phyloP scores from a whole-genome alignment of 2,797 vertebrate genomes.

The Muscicapa striata region DNA sequence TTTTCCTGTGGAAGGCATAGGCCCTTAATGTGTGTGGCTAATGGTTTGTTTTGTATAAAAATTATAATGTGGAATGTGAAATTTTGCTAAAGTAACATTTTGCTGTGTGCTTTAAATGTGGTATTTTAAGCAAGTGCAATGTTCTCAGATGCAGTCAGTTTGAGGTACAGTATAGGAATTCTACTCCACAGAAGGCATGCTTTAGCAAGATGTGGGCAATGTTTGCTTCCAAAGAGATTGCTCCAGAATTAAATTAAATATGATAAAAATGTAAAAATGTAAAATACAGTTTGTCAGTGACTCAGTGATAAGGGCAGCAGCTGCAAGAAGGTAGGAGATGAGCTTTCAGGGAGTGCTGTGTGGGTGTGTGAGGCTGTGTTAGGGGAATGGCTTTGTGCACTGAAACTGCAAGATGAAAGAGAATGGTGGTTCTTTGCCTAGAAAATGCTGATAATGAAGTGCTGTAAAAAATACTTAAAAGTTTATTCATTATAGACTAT shows the following conservation, averaged over 20 bases:
- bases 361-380: background rate
- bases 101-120: background rate
- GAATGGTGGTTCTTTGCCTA: background rate
- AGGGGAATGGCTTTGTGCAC: background rate
- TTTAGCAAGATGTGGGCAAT: conserved; percentile 6
- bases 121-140: background rate
- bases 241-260: conserved; percentile 28
- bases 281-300: background rate
- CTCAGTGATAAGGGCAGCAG: background rate
- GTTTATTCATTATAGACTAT: background rate
- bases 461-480: background rate
- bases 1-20: background rate
- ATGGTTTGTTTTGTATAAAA: background rate
- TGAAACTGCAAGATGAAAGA: background rate
- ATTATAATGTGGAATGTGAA: background rate
- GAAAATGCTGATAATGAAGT: background rate
- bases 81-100: background rate
- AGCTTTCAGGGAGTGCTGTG: background rate
- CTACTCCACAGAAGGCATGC: background rate
- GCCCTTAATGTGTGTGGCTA: background rate
- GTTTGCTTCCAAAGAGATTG: conserved; percentile 9
- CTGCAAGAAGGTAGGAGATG: background rate
- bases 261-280: conserved; percentile 15
- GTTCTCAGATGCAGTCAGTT: background rate
- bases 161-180: background rate